Base-by-base conservation (phyloP, 2,113 vertebrate species). In the Cyphomyrus discorhynchus region DNA sequence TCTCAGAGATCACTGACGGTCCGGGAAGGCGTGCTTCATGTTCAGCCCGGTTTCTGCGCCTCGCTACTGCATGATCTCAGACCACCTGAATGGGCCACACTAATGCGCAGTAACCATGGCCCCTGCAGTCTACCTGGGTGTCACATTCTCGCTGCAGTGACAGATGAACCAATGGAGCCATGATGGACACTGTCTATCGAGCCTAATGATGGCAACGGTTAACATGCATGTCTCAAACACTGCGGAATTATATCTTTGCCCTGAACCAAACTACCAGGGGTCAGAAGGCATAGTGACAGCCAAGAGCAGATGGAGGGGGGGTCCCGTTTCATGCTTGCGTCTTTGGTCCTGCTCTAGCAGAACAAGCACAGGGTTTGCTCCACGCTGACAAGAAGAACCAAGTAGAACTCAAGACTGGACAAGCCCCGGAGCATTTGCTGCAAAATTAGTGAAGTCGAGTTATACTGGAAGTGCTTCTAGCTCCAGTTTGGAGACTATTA, bases 1-100 rank as follows among this genome's bases (percentile, higher is more conserved):
- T 91, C 85, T 70, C 2, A 46, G 56, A 89, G 46, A 27, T 47
- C 19, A 39, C 19, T 19, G 87, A 89, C 77, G 91, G 91, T 92
- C 89, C 90, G 45, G 92, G 94, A 42, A 47, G 80, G 80, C 35
- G 7, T 24, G 35, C 19, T 46, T 24, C 70, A 1, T 24, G 15
- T n/a, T 83, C 80, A 10, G 80, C 35, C 21, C 21, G 1, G 31
- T 42, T 80, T 5, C 35, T 42, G 39, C 74, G 1, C 27, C 31
- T 42, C 17, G 42, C 8, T 19, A 5, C 80, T 45, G 31, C 70
- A 35, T 35, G 80, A 46, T 77, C 70, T 77, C 70, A 39, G 31
- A 39, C 11, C 31, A 15, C 3, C 31, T 1, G 27, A 39, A 77
- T 19, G 70, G 35, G 70, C 27, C 70, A 77, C 27, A 35, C 31